Evolutionary conservation across 2,797 vertebrate genomes (phyloP), one percentile per base, ranked within the genome.

Genomic region (Rhinatrema bivittatum): DNA sequence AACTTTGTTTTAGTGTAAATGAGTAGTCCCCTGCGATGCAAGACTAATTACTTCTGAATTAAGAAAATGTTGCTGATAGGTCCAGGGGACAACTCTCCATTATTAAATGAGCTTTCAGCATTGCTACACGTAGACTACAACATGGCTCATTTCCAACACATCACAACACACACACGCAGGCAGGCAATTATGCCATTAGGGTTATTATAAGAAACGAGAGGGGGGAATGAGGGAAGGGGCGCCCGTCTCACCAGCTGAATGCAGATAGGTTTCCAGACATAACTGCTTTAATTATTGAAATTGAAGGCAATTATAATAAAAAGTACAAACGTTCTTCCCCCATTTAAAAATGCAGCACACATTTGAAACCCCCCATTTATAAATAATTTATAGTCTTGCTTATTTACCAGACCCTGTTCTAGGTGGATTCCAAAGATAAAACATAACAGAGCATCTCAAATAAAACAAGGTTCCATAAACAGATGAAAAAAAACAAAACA

Each of bases 291-390:
- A 58, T 66, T 53, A 50, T 41, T 29, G 49, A 53, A 68, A 68
- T 31, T 39, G 56, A 56, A 55, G 53, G 55, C 51, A 53, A 64
- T 72, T 72, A 63, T 22, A 33, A 9, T 50, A 50, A 54, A n/a
- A 56, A 52, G 33, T 39, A 62, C 51, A 53, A 6, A 0, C 27
- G 46, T 25, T 34, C 27, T 56, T 62, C 44, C 36, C 20, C 22
- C 45, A 54, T 50, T 63, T 56, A 62, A 63, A n/a, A 65, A 58
- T 26, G 63, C 60, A 65, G n/a, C n/a, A n/a, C n/a, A n/a, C n/a
- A n/a, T n/a, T n/a, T n/a, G n/a, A n/a, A n/a, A n/a, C n/a, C n/a
- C n/a, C n/a, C n/a, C n/a, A n/a, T n/a, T n/a, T n/a, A n/a, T n/a
- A n/a, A n/a, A n/a, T n/a, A n/a, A n/a, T n/a, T n/a, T n/a, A n/a